Evolutionary conservation across 2,797 vertebrate genomes (phyloP), one percentile per base, ranked within the genome.

Genomic region (Acanthopagrus latus): DNA sequence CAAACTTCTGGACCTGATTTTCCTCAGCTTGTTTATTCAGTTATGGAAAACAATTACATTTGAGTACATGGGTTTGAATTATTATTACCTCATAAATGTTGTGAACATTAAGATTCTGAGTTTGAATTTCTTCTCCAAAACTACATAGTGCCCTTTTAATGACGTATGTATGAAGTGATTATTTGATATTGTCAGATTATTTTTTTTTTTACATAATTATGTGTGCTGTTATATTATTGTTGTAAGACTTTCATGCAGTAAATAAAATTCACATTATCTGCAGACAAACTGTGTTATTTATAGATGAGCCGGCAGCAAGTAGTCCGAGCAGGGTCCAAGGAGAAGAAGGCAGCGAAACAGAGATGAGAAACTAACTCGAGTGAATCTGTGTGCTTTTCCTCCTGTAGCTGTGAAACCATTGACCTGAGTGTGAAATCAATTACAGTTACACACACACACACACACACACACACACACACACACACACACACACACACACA

Each of bases 341-440:
- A 25, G 29, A 52, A 68, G 11, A 23, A 55, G 4, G 44, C 13
- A n/a, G 7, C 16, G 63, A 58, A 81, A 81, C 54, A 20, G 51
- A 83, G 72, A 85, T 47, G 59, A 69, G 71, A 81, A 44, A 27
- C 71, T 71, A 76, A 75, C 69, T 58, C 18, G 52, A 80, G 71
- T 71, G 74, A 84, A 76, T 89, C 48, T 63, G 52, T 75, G 67
- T 66, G 78, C 55, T 60, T 73, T 83, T 82, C 29, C 78, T 86
- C 77, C 71, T 81, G 79, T 81, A 83, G 88, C 81, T 64, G 82
- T 87, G 88, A 86, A 93, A 87, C 74, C 88, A 85, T 79, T 93
- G 92, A 94, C 90, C 91, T 92, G 88, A 82, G 88, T 89, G 80
- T 92, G 89, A 93, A 93, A 93, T 94, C 88, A 94, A 92, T 93